Percentiles rank a stretch among this genome's conserved stretches.
phyloP scores from a whole-genome alignment of 2,888 invertebrate species.

The Coenonympha glycerion region DNA sequence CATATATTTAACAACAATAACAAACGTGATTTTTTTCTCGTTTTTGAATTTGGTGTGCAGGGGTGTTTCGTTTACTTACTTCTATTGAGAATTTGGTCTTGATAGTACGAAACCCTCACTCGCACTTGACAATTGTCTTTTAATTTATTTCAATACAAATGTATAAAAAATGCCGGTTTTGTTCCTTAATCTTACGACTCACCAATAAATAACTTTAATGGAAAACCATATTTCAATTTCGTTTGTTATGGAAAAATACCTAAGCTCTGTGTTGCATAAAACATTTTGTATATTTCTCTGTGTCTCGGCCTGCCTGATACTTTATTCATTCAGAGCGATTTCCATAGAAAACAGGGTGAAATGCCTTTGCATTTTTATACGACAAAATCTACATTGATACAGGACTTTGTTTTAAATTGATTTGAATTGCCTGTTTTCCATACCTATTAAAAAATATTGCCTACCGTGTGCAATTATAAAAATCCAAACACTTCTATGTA shows the following conservation, averaged over 20 bases:
- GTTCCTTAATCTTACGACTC: too few species aligned
- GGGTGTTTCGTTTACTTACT: too few species aligned
- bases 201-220: background rate
- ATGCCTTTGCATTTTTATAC: conserved; percentile 53
- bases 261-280: conserved; percentile 27
- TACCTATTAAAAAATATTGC: background rate
- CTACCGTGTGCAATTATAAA: background rate
- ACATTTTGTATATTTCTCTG: conserved; percentile 30
- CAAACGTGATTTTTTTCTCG: too few species aligned
- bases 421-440: conserved; percentile 8
- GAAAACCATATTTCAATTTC: background rate
- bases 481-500: too few species aligned
- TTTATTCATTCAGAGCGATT: conserved; percentile 60
- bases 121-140: too few species aligned
- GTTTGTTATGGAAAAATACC: background rate
- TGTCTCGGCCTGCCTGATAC: conserved; percentile 37
- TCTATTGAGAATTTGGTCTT: too few species aligned
- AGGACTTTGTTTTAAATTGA: conserved; percentile 15
- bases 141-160: too few species aligned
- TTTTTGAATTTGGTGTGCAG: too few species aligned
- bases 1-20: too few species aligned
- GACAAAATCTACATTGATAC: conserved; percentile 12
- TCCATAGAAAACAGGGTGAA: conserved; percentile 55
- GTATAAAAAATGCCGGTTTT: too few species aligned
- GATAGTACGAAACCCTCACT: too few species aligned